Conservation (phyloP, 35 echinoderm and acorn worm genomes). For the Heliocidaris tuberculata region DNA sequence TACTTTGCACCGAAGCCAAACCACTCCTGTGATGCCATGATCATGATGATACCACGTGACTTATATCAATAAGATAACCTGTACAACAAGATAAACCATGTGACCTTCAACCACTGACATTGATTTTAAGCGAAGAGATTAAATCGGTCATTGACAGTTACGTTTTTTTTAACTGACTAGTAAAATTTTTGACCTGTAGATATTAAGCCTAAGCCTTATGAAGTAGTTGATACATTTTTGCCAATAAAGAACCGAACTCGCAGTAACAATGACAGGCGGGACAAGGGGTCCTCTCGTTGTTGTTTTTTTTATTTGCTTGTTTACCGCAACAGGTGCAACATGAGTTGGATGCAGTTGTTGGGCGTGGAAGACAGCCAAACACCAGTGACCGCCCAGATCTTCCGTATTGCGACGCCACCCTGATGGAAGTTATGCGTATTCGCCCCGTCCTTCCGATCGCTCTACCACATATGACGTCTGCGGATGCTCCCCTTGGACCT, state of each 20-base stretch:
- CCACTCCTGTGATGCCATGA: too few relatives aligned
- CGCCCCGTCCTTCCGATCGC: not conserved
- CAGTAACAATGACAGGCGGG: not conserved
- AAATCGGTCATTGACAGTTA: too few relatives aligned
- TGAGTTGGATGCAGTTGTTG: conserved; percentile 60
- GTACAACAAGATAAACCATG: too few relatives aligned
- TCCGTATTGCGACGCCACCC: conserved; percentile 38
- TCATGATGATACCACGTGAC: too few relatives aligned
- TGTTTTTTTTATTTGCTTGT: not conserved
- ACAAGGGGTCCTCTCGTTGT: not conserved
- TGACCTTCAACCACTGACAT: too few relatives aligned
- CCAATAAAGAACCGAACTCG: not conserved
- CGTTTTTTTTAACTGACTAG: too few relatives aligned
- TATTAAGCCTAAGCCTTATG: not conserved
- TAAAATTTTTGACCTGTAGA: not conserved
- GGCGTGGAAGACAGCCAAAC: conserved; percentile 42
- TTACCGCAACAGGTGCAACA: conserved; percentile 35
- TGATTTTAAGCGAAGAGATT: too few relatives aligned
- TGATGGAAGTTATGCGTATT: conserved; percentile 48
- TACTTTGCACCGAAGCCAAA: too few relatives aligned
- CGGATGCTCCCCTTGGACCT: not conserved
- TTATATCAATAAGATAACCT: too few relatives aligned
- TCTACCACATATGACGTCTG: conserved; percentile 23
- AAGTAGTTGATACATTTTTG: not conserved
- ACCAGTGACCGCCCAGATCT: conserved; percentile 45